Evolutionary conservation across 2,797 vertebrate species (phyloP).

Genomic region (Microcaecilia unicolor): DNA sequence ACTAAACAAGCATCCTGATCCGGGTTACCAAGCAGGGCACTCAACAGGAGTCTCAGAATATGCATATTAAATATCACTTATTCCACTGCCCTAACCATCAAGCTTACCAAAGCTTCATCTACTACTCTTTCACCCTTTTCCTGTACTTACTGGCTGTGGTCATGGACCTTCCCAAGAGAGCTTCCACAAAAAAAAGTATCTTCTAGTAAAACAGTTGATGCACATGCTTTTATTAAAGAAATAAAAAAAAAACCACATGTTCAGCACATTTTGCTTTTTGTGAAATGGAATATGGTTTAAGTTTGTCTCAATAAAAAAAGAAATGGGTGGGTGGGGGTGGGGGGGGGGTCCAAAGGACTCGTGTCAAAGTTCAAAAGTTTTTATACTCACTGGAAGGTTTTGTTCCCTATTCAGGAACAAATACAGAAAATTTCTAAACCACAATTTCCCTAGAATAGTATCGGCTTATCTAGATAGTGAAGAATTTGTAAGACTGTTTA

Average conservation of each 20-base stretch:
- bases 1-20: slow-evolving; percentile 69
- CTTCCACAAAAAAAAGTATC: slow-evolving; percentile 38
- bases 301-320: slow-evolving; percentile 51
- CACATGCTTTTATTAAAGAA: slow-evolving; percentile 58
- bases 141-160: slow-evolving; percentile 48
- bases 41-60: slow-evolving; percentile 52
- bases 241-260: slow-evolving; percentile 63
- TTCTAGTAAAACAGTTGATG: slow-evolving; percentile 44
- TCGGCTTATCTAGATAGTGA: slow-evolving; percentile 19
- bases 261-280: slow-evolving; percentile 61
- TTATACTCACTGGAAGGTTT: slow-evolving; percentile 40
- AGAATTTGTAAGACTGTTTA: slow-evolving; percentile 4
- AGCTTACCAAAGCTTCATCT: slow-evolving; percentile 45
- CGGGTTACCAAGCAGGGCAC: slow-evolving; percentile 55
- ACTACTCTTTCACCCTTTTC: slow-evolving; percentile 44
- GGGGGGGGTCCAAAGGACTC: slow-evolving; percentile 46
- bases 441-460: slow-evolving; percentile 22
- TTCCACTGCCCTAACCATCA: slow-evolving; percentile 41
- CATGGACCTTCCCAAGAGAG: slow-evolving; percentile 55
- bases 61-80: slow-evolving; percentile 61
- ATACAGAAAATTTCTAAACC: slow-evolving; percentile 21
- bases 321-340: too few relatives aligned
- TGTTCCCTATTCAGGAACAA: slow-evolving; percentile 11
- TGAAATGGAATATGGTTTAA: slow-evolving; percentile 64
- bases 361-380: slow-evolving; percentile 65